A percentile compares a stretch with the other conserved stretches of the same genome.
Evolutionary conservation across 2,888 invertebrate species (phyloP).

Genomic region (Athalia circularis): DNA sequence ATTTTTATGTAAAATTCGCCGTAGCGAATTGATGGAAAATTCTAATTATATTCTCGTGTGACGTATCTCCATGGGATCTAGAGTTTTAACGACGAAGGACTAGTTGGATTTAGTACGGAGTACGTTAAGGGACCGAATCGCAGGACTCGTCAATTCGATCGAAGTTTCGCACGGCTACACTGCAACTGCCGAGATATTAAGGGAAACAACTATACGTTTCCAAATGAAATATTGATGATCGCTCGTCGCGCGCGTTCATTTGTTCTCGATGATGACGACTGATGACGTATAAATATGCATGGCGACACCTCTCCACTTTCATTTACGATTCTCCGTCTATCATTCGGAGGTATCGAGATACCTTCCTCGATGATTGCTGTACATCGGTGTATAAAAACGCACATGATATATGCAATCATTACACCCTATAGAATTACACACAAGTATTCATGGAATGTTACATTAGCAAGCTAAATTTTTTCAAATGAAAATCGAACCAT

Average conservation of each 20-base stretch:
- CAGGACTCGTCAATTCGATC: slow-evolving; percentile 13
- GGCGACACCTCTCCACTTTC: background rate
- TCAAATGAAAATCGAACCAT: no score
- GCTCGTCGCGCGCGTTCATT: slow-evolving; percentile 9
- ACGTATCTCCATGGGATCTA: background rate
- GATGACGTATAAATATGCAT: slow-evolving; percentile 31
- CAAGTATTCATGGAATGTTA: no score
- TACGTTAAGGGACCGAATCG: no score
- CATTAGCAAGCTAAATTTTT: no score
- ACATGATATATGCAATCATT: no score
- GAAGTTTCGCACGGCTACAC: background rate
- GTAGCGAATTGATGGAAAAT: slow-evolving; percentile 7
- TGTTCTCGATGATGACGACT: slow-evolving; percentile 28
- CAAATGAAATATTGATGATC: slow-evolving; percentile 42
- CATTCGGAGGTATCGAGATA: background rate
- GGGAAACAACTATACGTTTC: background rate
- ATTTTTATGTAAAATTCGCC: background rate
- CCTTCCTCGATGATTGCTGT: no score
- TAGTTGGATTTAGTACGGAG: no score
- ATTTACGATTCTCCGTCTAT: slow-evolving; percentile 23
- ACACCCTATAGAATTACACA: no score
- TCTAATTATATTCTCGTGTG: background rate
- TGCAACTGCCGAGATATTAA: background rate
- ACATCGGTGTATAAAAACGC: no score
- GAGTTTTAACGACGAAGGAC: background rate